Conservation (phyloP, 2,113 vertebrate species). For the Rhabdomys dilectus region DNA sequence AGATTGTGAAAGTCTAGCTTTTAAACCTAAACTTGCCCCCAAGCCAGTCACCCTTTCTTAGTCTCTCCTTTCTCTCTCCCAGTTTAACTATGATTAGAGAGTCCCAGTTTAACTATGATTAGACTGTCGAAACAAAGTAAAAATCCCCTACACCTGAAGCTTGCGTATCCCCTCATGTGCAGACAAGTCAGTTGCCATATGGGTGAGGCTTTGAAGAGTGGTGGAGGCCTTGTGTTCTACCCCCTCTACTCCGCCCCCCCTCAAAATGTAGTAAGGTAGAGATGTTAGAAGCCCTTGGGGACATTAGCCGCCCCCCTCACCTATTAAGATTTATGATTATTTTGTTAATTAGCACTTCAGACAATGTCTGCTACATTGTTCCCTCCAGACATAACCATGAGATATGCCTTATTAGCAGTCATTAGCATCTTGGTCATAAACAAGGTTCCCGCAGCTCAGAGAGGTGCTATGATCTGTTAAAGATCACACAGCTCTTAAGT, state of each 20-base stretch:
- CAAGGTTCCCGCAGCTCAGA: constrained; percentile 64
- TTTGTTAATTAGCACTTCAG: constrained; percentile 1
- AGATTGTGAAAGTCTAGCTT: neutral
- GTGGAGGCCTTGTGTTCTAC: neutral
- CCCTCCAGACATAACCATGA: neutral
- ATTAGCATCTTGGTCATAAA: neutral
- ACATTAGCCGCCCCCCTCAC: neutral
- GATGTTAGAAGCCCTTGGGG: neutral
- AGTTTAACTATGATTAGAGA: neutral
- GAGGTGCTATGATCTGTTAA: neutral
- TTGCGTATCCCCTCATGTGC: neutral
- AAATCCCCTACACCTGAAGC: neutral
- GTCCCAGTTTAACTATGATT: neutral
- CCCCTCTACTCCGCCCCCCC: too few species aligned
- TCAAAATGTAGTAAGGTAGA: neutral
- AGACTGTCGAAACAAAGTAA: constrained; percentile 22
- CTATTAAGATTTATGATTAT: constrained; percentile 11
- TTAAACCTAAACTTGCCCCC: neutral
- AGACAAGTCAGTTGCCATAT: neutral
- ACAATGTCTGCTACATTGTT: neutral
- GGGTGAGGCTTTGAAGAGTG: neutral
- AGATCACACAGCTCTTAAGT: neutral
- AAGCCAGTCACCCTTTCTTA: neutral
- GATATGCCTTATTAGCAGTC: neutral
- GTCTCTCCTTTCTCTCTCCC: neutral